These are phyloP conservation scores for Neotoma lepida DNA, from an alignment of 2,113 vertebrate species.

Conservation along the genomic window DNA sequence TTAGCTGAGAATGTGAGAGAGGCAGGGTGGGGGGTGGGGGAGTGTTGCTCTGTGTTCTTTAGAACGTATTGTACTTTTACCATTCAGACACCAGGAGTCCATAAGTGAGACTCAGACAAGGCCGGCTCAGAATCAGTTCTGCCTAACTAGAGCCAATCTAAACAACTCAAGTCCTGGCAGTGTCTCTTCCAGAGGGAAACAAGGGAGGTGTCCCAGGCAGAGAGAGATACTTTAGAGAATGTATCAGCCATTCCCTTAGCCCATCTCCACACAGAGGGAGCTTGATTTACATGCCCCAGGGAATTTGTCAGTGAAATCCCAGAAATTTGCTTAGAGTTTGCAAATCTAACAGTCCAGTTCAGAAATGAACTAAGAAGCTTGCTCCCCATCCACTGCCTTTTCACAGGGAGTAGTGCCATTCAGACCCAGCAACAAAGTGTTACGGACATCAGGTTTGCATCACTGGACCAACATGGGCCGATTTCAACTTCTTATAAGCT, in stretches of 20 bases:
- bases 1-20: neutral
- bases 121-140: constrained; percentile 25
- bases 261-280: constrained; percentile 12
- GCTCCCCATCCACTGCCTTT: neutral
- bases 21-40: neutral
- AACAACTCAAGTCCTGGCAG: constrained; percentile 60
- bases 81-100: neutral
- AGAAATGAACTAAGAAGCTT: neutral
- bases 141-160: constrained; percentile 53
- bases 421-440: neutral
- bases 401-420: neutral
- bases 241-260: neutral
- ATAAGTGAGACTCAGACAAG: constrained; percentile 50
- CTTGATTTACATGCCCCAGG: constrained; percentile 57
- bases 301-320: constrained; percentile 68
- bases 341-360: constrained; percentile 60
- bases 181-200: neutral
- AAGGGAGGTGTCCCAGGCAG: neutral
- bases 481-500: neutral
- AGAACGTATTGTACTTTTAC: neutral
- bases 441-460: neutral
- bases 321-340: constrained; percentile 60
- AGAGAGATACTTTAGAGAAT: constrained; percentile 42
- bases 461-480: neutral
- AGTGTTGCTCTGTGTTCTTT: neutral